Evolutionary conservation across 2,888 invertebrate genomes (phyloP), one percentile per base, ranked within the genome.

Genomic region (Melipona beecheii): DNA sequence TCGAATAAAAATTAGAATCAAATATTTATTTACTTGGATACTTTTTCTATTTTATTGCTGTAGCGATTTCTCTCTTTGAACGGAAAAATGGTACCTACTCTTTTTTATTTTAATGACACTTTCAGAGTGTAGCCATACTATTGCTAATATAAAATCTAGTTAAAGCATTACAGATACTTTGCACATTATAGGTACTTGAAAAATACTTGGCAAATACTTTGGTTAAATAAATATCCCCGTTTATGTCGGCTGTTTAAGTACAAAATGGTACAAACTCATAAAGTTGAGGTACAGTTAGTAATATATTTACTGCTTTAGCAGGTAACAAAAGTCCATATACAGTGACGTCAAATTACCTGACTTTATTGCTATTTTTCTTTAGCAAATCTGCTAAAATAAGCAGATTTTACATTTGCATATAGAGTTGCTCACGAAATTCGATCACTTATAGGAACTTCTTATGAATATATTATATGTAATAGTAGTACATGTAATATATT

Each of bases 141-240:
- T 89, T 87, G 72, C 64, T 52, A 62, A 21, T 73, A 19, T 56
- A 68, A 64, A 74, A 79, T 84, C 81, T 86, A 36, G 36, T 73
- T 65, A 4, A 27, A 27, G 58, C 49, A 56, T 64, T 27, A 31
- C 64, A 52, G 62, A 83, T 74, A 62, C 5, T 15, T 81, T 27
- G 27, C 27, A 27, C 49, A 56, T 64, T 27, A 31, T 64, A 52
- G 62, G 84, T 74, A 62, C 15, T 15, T 81, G 1, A 27, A 27
- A 27, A 27, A 27, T 27, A 27, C 1, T 27, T 27, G 1, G 1
- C 27, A 27, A 27, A 27, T 27, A 27, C 27, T 27, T 81, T 17
- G 24, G 70, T 43, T 56, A 27, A 27, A 78, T 24, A 49, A 52
- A 78, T 76, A 21, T 43, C 50, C 69, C 64, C 50, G 43, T 69